Conservation (phyloP, 2,113 vertebrate species). For the Leucosticte australis region DNA sequence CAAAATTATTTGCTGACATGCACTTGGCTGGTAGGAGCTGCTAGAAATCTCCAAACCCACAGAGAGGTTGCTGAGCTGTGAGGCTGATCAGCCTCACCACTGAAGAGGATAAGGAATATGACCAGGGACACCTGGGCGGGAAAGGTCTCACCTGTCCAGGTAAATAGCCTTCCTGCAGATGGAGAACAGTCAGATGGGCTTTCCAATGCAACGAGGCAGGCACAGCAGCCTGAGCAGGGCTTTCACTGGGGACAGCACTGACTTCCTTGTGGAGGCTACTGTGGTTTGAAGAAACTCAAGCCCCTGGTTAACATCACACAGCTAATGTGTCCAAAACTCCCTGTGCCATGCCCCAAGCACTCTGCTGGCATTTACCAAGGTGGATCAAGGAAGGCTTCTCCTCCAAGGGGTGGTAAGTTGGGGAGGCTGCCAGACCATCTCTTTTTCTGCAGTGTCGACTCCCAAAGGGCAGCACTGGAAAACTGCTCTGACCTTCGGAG, state of each 20-base stretch:
- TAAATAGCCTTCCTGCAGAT: not conserved
- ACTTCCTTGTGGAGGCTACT: not conserved
- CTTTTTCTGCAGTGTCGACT: not conserved
- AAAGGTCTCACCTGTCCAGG: not conserved
- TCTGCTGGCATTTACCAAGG: not conserved
- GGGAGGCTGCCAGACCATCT: not conserved
- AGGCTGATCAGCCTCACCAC: not conserved
- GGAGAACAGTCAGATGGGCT: not conserved
- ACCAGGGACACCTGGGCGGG: not conserved
- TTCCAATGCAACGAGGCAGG: not conserved
- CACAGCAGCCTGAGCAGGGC: not conserved
- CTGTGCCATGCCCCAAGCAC: not conserved
- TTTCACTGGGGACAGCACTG: not conserved
- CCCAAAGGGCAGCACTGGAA: not conserved
- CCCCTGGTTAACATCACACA: not conserved
- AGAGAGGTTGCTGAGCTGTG: not conserved
- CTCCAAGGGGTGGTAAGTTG: accelerated
- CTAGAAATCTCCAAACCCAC: not conserved
- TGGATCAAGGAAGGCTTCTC: not conserved
- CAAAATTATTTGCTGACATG: not conserved
- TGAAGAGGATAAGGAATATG: not conserved
- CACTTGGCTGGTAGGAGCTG: not conserved
- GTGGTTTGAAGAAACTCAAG: not conserved
- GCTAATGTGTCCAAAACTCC: not conserved
- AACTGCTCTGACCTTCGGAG: not conserved